Evolutionary conservation across 1,140 invertebrate species (phyloP).

Genomic region (Heterodera schachtii): DNA sequence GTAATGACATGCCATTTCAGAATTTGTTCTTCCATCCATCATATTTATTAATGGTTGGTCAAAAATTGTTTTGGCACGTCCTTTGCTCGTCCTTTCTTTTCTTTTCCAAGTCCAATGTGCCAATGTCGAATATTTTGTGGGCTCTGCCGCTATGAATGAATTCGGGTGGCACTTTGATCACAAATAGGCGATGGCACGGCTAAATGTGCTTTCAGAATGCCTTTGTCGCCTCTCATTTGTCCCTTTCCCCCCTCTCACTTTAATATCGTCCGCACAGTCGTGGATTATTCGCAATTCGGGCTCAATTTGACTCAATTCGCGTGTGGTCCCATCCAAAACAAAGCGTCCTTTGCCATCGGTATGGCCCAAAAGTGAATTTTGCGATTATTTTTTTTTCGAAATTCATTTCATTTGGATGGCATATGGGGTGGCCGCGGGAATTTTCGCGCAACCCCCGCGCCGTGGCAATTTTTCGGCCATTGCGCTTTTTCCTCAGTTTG

Average conservation of each 20-base stretch:
- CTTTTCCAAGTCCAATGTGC: constrained; percentile 24
- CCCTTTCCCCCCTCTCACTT: constrained; percentile 18
- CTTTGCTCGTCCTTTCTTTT: neutral
- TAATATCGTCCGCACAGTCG: constrained; percentile 31
- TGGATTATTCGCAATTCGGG: constrained; percentile 38
- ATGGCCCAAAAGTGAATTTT: neutral
- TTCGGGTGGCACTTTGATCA: constrained; percentile 19
- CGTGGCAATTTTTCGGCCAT: too few species aligned
- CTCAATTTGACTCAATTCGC: constrained; percentile 38
- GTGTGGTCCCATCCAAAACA: constrained; percentile 40
- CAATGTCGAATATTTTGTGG: constrained; percentile 37
- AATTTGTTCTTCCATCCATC: too few species aligned
- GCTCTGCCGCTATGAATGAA: constrained; percentile 41
- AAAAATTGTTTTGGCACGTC: constrained; percentile 4
- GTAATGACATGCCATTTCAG: neutral
- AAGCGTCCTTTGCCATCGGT: constrained; percentile 35
- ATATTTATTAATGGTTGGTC: neutral
- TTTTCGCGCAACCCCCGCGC: too few species aligned
- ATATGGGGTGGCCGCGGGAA: neutral
- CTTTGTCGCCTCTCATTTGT: neutral
- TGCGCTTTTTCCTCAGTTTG: too few species aligned
- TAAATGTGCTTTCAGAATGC: neutral
- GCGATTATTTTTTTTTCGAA: neutral
- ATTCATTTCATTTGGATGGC: neutral
- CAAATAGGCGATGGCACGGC: constrained; percentile 33